These are phyloP conservation scores for Poicephalus meyeri DNA, from an alignment of 2,113 vertebrate genomes.

Conservation along the genomic window DNA sequence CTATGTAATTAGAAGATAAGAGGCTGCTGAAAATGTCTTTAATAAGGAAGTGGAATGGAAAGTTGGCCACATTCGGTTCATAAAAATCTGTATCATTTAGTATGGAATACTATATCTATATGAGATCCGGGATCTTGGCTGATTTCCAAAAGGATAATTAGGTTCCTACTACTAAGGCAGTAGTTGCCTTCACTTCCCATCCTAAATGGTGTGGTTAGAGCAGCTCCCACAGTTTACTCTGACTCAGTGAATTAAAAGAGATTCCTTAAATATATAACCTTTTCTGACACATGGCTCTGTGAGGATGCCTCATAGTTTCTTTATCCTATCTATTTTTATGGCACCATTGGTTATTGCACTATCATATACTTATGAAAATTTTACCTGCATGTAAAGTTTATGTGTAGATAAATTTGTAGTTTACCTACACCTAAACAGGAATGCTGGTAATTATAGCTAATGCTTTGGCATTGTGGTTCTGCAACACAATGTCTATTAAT, in stretches of 20 bases:
- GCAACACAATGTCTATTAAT: background rate
- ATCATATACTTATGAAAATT: background rate
- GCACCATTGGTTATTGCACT: background rate
- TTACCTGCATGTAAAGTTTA: background rate
- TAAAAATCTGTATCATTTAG: background rate
- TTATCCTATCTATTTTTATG: background rate
- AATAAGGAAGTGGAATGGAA: background rate
- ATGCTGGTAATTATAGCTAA: background rate
- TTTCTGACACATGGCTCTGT: background rate
- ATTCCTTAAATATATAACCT: background rate
- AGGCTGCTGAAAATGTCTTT: background rate
- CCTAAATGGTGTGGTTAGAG: background rate
- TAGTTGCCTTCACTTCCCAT: background rate
- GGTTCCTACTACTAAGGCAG: background rate
- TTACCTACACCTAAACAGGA: background rate
- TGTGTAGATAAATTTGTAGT: background rate
- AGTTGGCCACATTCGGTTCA: background rate
- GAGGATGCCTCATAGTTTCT: background rate
- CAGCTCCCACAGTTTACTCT: background rate
- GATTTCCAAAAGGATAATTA: background rate
- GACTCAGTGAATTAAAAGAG: background rate
- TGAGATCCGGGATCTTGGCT: background rate
- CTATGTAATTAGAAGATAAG: background rate
- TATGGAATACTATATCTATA: background rate
- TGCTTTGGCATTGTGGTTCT: background rate